Evolutionary conservation across 2,888 invertebrate species (phyloP).

Genomic region (Patella pellucida): DNA sequence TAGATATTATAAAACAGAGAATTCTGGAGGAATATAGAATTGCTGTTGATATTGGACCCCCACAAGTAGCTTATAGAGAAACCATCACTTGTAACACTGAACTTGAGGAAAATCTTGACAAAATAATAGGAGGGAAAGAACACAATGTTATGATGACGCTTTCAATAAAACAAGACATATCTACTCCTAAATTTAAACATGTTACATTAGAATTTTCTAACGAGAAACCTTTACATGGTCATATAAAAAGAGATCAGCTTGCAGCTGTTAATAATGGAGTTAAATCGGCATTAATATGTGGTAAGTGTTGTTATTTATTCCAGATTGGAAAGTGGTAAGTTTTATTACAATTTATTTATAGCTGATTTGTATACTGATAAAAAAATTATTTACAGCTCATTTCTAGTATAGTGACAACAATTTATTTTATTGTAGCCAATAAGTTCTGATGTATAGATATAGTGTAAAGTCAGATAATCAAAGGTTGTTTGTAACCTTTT

Average conservation of each 20-base stretch:
- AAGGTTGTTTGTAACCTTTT: too few relatives aligned
- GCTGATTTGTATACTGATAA: too few relatives aligned
- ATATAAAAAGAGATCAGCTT: slow-evolving; percentile 78
- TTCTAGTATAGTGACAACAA: too few relatives aligned
- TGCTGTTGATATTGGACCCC: slow-evolving; percentile 88
- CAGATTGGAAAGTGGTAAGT: too few relatives aligned
- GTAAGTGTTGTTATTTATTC: slow-evolving; percentile 24
- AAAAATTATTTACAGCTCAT: too few relatives aligned
- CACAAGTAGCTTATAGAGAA: slow-evolving; percentile 85
- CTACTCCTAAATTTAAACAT: slow-evolving; percentile 40
- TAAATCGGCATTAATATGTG: slow-evolving; percentile 69
- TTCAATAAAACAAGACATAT: slow-evolving; percentile 75
- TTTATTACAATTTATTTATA: too few relatives aligned
- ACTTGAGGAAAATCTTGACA: slow-evolving; percentile 75
- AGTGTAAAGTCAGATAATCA: too few relatives aligned
- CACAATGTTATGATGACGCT: slow-evolving; percentile 78
- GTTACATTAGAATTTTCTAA: slow-evolving; percentile 53
- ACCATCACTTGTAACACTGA: slow-evolving; percentile 73
- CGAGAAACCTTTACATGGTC: slow-evolving; percentile 74
- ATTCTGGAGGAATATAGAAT: slow-evolving; percentile 90
- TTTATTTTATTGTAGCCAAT: too few relatives aligned
- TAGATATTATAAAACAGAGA: slow-evolving; percentile 91
- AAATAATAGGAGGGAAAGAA: slow-evolving; percentile 77
- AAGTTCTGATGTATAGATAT: too few relatives aligned
- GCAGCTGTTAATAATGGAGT: slow-evolving; percentile 83